Evolutionary conservation across 2,797 vertebrate genomes (phyloP), one percentile per base, ranked within the genome.

Genomic region (Lepus oiostolus): DNA sequence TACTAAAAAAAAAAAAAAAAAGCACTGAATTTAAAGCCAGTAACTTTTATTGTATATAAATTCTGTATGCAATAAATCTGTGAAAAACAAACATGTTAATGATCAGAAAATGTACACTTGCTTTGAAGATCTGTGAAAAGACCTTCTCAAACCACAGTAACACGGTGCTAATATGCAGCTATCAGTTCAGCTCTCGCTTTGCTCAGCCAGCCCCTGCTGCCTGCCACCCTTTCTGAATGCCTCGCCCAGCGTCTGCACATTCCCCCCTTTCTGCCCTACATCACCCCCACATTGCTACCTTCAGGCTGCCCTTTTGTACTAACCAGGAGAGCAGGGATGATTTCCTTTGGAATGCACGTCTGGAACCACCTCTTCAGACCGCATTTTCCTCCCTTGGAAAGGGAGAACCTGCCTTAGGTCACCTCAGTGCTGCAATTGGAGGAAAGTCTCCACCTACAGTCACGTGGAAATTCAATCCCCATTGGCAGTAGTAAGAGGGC

Each of bases 281-380:
- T 76, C 75, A 83, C 70, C 65, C 12, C 47, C 83, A 94, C 95
- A 96, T 89, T 74, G 86, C 71, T 86, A 35, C 85, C 88, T 94
- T 93, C 94, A 87, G 32, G 52, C 81, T 77, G 17, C 10, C 77
- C 79, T 79, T 87, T 86, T 50, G n/a, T 50, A 82, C 65, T 62
- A 83, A 84, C 30, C 83, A 22, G 63, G 38, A 79, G 21, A 26
- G 5, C 13, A 13, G 70, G 62, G 28, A 68, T 83, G 60, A 95
- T 86, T 84, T 94, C 84, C 70, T 90, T 86, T 79, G 85, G 79
- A 67, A 76, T 79, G 65, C 80, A 38, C 75, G 67, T 85, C 84
- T 84, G 89, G 94, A 93, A 32, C 79, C 88, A 74, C 3, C 30
- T 62, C 50, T 89, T 88, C 71, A 93, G 92, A 38, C 32, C 70